These are phyloP conservation scores for Eudemis profundana DNA, from an alignment of 2,888 invertebrate genomes.

Conservation along the genomic window DNA sequence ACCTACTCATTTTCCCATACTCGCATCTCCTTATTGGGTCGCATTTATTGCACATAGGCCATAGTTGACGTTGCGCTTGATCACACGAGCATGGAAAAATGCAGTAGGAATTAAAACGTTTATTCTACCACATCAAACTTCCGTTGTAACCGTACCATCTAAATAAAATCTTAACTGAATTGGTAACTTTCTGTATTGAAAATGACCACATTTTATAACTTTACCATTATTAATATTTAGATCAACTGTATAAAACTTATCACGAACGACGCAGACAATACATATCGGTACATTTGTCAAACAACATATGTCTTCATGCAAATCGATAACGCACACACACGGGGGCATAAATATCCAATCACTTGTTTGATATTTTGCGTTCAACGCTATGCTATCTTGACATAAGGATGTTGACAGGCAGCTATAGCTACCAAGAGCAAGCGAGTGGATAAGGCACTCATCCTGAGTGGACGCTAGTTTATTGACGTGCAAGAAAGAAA, in stretches of 20 bases:
- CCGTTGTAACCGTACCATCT: conserved; percentile 21
- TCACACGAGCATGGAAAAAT: conserved; percentile 1
- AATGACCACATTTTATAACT: conserved; percentile 5
- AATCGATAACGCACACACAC: no score
- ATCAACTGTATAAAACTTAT: not conserved
- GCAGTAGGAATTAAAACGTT: conserved; percentile 9
- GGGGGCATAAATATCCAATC: no score
- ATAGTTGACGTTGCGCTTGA: not conserved
- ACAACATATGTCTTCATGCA: not conserved
- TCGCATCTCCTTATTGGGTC: not conserved
- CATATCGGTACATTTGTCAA: no score
- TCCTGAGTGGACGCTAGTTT: no score
- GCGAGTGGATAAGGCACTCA: no score
- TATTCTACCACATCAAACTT: conserved; percentile 30
- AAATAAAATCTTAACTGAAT: conserved; percentile 41
- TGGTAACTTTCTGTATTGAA: conserved; percentile 45
- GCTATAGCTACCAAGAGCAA: no score
- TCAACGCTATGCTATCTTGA: no score
- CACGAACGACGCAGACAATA: not conserved
- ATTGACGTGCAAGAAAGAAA: no score
- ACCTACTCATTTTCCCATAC: conserved; percentile 5
- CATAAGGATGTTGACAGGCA: no score
- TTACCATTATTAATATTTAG: not conserved
- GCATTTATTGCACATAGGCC: not conserved
- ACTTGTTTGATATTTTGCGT: no score